Evolutionary conservation across 35 echinoderm and acorn worm genomes (phyloP).

Genomic region (Apostichopus japonicus): DNA sequence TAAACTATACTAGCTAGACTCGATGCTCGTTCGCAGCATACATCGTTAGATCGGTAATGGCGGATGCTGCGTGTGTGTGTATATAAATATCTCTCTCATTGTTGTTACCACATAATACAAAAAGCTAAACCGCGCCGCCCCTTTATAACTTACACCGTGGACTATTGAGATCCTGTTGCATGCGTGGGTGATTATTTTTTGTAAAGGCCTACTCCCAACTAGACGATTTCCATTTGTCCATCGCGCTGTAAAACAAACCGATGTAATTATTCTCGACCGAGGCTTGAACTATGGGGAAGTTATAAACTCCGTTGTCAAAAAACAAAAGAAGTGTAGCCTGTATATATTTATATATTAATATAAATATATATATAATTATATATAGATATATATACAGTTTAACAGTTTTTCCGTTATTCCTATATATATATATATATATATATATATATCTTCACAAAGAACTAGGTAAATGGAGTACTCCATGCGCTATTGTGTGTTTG

Average conservation of each 20-base stretch:
- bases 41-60: background rate
- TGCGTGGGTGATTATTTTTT: too few species aligned
- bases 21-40: background rate
- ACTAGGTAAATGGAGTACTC: too few species aligned
- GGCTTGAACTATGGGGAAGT: too few species aligned
- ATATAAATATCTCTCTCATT: background rate
- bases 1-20: background rate
- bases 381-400: background rate
- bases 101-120: background rate
- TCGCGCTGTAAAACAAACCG: too few species aligned
- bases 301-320: too few species aligned
- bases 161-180: background rate
- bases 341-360: background rate
- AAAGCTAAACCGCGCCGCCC: background rate
- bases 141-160: background rate
- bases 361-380: background rate
- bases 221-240: too few species aligned
- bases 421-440: constrained; percentile 30
- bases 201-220: too few species aligned
- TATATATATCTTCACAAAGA: background rate
- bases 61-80: background rate
- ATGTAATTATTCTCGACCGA: too few species aligned
- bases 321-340: background rate
- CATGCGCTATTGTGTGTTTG: too few species aligned
- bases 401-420: too few species aligned